Base-by-base conservation (phyloP, 2,797 vertebrate genomes). In the Mormyrops attenuatus region DNA sequence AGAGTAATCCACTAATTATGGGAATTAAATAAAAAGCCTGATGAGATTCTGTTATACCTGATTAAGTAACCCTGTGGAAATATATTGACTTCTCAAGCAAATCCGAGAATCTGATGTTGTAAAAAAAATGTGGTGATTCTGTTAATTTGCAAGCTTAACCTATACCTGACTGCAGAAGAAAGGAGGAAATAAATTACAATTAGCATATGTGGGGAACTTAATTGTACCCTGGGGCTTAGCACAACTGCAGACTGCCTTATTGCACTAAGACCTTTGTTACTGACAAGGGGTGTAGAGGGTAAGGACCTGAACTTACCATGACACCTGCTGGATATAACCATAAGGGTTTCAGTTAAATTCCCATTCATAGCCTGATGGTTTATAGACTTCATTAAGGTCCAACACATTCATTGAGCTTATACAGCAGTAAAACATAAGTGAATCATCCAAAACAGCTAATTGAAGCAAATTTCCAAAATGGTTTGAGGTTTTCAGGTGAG, bases 11-110 rank as follows among this genome's bases (percentile, higher is more conserved):
- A 47, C 41, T 85, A 49, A 85, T 85, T 50, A 85, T 85, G 44
- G 20, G 47, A 85, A 85, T 49, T 52, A 85, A 50, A 85, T 85
- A n/a, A 80, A 80, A 85, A 50, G 82, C 11, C 82, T 44, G 20
- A 50, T 85, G 44, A 85, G 20, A 85, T 52, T 50, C 20, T 49
- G 47, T 22, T 85, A 50, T 85, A 44, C 47, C 82, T 85, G 20
- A 85, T 85, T 85, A 85, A 52, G 82, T 50, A 85, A 85, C 82
- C 41, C 82, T 50, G 82, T 85, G 82, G 82, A 85, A 85, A 85
- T 50, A 26, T 49, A 85, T 22, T 49, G 82, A 85, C 47, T 49
- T 85, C 82, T 85, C 49, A 85, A 85, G 82, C 82, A 85, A 44
- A 85, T 22, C 8, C 20, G 5, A 49, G 44, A 50, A 52, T 52